Evolutionary conservation across 2,113 vertebrate genomes (phyloP).

Genomic region (Pseudorasbora parva): DNA sequence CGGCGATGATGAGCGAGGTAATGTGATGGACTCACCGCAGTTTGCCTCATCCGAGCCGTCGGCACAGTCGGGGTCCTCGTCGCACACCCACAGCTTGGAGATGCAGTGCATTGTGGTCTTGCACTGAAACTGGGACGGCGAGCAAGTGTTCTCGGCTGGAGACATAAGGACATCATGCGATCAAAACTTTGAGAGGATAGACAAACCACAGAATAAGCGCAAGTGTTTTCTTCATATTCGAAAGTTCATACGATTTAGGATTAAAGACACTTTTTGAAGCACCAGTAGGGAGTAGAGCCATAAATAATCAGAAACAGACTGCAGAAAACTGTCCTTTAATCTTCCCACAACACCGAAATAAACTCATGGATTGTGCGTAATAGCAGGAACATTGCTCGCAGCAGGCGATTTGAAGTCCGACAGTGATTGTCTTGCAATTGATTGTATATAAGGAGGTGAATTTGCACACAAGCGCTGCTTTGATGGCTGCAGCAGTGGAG

Average conservation of each 20-base stretch:
- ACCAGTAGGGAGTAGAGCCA: neutral
- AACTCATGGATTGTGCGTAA: neutral
- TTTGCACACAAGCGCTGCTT: neutral
- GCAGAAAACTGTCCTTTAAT: neutral
- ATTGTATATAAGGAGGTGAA: neutral
- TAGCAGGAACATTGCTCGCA: neutral
- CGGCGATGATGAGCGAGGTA: neutral
- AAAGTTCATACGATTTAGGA: neutral
- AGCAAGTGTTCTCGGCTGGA: conserved; percentile 96
- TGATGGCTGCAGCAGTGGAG: neutral
- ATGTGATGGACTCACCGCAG: conserved; percentile 84
- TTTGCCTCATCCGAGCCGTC: conserved; percentile 97
- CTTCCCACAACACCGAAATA: conserved; percentile 8
- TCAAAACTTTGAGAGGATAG: conserved; percentile 10
- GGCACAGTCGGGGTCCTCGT: conserved; percentile 95
- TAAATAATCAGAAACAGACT: conserved; percentile 7
- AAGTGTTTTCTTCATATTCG: neutral
- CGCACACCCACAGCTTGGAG: conserved; percentile 97
- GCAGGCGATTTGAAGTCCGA: conserved; percentile 8
- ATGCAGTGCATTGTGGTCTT: conserved; percentile 97
- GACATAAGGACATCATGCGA: conserved; percentile 5
- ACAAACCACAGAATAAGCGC: neutral
- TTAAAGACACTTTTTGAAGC: neutral
- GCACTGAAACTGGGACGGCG: conserved; percentile 96
- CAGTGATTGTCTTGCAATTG: neutral